These are phyloP conservation scores for Natator depressus DNA, from an alignment of 2,113 vertebrate species.

Conservation along the genomic window DNA sequence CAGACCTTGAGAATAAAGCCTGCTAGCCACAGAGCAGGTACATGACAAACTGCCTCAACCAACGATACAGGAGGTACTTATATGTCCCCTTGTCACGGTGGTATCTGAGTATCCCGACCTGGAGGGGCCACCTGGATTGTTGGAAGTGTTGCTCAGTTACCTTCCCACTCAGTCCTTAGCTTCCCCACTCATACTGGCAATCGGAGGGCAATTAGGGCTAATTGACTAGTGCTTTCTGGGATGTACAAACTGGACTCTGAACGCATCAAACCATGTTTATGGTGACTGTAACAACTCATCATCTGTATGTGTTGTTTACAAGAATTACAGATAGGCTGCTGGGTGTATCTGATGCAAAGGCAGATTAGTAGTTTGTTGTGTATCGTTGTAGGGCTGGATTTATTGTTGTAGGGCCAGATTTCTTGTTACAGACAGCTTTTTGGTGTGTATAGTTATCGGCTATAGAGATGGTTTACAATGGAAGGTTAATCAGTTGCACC, in stretches of 20 bases:
- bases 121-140: accelerated
- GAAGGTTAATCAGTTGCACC: accelerated
- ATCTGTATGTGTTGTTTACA: constrained; percentile 8
- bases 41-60: background rate
- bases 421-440: background rate
- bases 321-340: background rate
- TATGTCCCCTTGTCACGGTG: background rate
- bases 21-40: accelerated
- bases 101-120: accelerated
- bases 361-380: background rate
- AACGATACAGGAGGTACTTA: accelerated
- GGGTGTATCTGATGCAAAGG: background rate
- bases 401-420: background rate
- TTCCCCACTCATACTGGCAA: accelerated
- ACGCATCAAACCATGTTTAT: background rate
- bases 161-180: accelerated
- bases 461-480: accelerated
- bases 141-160: accelerated
- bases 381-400: background rate
- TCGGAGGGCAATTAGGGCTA: background rate
- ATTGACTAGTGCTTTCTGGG: accelerated
- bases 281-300: background rate
- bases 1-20: background rate
- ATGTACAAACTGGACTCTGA: accelerated
- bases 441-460: background rate